Percentiles rank a stretch among this genome's conserved stretches.
phyloP scores from a whole-genome alignment of 1,140 invertebrate species.

The Drosophila busckii region DNA sequence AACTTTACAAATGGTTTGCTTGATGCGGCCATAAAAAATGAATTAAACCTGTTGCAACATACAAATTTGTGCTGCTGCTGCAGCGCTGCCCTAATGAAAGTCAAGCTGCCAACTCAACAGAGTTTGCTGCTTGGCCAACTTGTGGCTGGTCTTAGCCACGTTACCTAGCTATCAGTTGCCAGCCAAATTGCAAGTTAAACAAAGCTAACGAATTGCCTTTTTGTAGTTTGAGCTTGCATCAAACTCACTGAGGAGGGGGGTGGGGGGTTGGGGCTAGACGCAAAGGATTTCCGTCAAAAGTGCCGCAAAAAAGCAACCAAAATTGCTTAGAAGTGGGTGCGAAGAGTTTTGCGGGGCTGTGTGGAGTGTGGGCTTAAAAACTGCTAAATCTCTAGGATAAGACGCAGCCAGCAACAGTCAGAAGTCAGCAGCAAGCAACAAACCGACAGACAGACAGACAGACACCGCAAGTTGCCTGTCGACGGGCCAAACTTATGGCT shows the following conservation, averaged over 20 bases:
- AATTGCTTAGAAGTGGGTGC: constrained; percentile 39
- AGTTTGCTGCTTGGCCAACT: constrained; percentile 49
- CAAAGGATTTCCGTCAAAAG: constrained; percentile 73
- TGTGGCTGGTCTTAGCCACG: constrained; percentile 35
- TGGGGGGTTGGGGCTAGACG: constrained; percentile 27
- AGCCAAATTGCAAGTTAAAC: constrained; percentile 73
- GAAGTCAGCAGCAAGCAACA: constrained; percentile 26
- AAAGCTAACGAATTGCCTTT: constrained; percentile 73
- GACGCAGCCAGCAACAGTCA: constrained; percentile 11
- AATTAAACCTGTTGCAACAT: constrained; percentile 66
- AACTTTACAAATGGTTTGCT: constrained; percentile 32
- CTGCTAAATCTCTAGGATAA: constrained; percentile 49
- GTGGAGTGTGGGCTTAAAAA: constrained; percentile 34
- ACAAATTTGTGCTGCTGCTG: constrained; percentile 24
- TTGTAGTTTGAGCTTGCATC: not conserved
- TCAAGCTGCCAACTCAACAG: constrained; percentile 56
- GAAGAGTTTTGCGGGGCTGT: constrained; percentile 1
- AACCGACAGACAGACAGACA: constrained; percentile 16
- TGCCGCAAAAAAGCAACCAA: constrained; percentile 42
- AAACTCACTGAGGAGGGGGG: constrained; percentile 9
- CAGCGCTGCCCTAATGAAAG: constrained; percentile 51
- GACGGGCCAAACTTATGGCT: constrained; percentile 75
- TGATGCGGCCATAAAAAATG: constrained; percentile 45
- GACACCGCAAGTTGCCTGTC: constrained; percentile 65
- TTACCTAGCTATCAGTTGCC: constrained; percentile 67